These are phyloP conservation scores for Ophion obscuratus DNA, from an alignment of 2,888 invertebrate species.

Conservation along the genomic window DNA sequence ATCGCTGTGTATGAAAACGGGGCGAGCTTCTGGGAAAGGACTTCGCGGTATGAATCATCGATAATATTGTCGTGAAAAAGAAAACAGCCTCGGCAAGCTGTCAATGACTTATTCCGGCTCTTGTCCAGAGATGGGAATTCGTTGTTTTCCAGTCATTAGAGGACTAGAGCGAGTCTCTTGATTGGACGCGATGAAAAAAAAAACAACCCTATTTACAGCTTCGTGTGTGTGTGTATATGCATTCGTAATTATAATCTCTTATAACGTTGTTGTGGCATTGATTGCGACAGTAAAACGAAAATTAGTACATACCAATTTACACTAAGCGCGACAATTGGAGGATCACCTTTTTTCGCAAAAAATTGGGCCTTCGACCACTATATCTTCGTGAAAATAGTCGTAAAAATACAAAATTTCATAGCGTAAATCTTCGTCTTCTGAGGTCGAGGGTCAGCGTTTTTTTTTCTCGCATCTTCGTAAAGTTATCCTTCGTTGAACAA, in stretches of 20 bases:
- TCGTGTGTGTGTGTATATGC: slow-evolving; percentile 35
- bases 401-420: too few species aligned
- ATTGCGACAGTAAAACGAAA: slow-evolving; percentile 36
- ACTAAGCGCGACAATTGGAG: background rate
- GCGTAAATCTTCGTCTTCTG: too few species aligned
- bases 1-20: slow-evolving; percentile 20
- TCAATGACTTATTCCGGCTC: background rate
- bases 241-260: slow-evolving; percentile 50
- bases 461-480: too few species aligned
- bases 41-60: slow-evolving; percentile 44
- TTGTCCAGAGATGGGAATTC: slow-evolving; percentile 7
- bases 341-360: background rate
- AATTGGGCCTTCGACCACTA: too few species aligned
- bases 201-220: background rate
- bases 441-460: too few species aligned
- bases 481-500: too few species aligned
- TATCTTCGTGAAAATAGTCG: too few species aligned
- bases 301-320: background rate
- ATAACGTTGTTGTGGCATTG: slow-evolving; percentile 35
- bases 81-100: slow-evolving; percentile 2
- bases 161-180: background rate
- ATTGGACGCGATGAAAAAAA: background rate
- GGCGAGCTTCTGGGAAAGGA: slow-evolving; percentile 22
- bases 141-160: background rate
- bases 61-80: slow-evolving; percentile 38